A percentile compares a stretch with the other conserved stretches of the same genome.
Evolutionary conservation across 2,113 vertebrate genomes (phyloP).

Genomic region (Urocynchramus pylzowi): DNA sequence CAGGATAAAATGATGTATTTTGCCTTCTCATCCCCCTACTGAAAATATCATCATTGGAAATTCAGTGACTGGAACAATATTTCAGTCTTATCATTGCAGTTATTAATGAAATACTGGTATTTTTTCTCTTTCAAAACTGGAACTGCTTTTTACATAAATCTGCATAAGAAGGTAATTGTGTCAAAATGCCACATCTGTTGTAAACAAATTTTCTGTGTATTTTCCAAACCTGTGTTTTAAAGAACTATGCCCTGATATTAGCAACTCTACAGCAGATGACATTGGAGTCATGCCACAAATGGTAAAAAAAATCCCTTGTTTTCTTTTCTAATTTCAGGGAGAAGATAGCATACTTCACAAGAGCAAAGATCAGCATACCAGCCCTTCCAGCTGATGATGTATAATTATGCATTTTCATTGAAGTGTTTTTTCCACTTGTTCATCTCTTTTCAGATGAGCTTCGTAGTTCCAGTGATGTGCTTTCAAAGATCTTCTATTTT

Average conservation of each 20-base stretch:
- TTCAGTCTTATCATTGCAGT: neutral
- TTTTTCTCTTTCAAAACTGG: neutral
- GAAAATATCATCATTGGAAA: neutral
- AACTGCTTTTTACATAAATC: neutral
- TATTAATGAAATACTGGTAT: neutral
- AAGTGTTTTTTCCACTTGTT: slow-evolving; percentile 31
- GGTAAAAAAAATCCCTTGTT: neutral
- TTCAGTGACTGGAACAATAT: neutral
- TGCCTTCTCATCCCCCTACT: neutral
- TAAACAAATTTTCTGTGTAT: neutral
- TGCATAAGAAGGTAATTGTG: neutral
- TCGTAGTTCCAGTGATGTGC: slow-evolving; percentile 45
- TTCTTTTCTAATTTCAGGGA: slow-evolving; percentile 66
- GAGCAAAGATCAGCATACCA: slow-evolving; percentile 82
- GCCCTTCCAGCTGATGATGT: slow-evolving; percentile 82
- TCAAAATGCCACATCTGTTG: neutral
- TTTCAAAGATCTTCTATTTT: slow-evolving; percentile 61
- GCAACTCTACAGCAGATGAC: neutral
- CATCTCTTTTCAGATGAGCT: slow-evolving; percentile 57
- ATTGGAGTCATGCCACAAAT: neutral
- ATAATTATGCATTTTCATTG: slow-evolving; percentile 48
- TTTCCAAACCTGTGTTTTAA: neutral
- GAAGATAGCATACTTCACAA: slow-evolving; percentile 86
- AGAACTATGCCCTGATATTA: neutral
- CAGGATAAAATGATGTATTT: neutral